Conservation (phyloP, 2,113 vertebrate genomes). For the Astur gentilis region DNA sequence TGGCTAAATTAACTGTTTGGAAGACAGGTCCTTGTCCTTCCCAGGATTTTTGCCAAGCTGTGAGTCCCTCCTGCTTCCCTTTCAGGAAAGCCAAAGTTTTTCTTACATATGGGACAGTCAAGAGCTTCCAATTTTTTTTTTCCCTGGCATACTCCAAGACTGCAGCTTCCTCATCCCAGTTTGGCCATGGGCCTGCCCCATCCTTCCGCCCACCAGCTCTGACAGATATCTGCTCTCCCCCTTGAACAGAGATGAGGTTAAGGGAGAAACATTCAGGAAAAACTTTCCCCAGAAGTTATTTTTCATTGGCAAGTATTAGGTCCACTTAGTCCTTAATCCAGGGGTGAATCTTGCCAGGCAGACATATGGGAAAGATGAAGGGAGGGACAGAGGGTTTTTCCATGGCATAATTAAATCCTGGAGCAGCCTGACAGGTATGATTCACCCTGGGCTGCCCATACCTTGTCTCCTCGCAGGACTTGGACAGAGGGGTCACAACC, state of each 20-base stretch:
- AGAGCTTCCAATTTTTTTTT: neutral
- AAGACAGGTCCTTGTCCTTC: neutral
- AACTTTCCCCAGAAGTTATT: neutral
- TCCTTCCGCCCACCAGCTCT: neutral
- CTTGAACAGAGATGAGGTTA: neutral
- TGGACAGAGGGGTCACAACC: neutral
- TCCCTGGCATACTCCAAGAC: neutral
- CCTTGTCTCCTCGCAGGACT: accelerated
- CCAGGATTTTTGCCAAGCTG: neutral
- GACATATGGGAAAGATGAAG: neutral
- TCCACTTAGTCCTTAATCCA: neutral
- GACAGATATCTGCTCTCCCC: neutral
- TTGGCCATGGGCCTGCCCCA: accelerated
- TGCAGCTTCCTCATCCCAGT: neutral
- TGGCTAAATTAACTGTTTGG: neutral
- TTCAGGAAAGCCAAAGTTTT: neutral
- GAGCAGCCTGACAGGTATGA: neutral
- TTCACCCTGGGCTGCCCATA: neutral
- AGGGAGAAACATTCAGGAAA: neutral
- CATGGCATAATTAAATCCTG: neutral
- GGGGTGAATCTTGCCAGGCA: neutral
- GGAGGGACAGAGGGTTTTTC: neutral
- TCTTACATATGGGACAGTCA: neutral
- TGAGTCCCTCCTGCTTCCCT: neutral
- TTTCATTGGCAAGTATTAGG: neutral